Conservation (phyloP, 1,140 invertebrate genomes). For the Coptotermes formosanus region DNA sequence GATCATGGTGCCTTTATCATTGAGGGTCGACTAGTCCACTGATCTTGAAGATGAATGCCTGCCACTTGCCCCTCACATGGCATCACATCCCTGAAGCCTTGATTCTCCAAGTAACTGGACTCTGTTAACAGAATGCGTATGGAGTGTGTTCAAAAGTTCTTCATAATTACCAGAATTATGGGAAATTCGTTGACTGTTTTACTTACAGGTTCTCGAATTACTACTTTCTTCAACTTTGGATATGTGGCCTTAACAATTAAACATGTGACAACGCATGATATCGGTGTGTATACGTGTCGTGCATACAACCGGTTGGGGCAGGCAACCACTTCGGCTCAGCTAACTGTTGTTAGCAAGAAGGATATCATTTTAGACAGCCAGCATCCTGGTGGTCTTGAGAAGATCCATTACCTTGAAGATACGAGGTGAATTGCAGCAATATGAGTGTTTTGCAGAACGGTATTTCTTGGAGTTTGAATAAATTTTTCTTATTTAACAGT, state of each 20-base stretch:
- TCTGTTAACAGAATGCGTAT: no score
- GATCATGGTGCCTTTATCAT: no score
- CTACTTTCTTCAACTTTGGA: constrained; percentile 94
- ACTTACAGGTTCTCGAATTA: constrained; percentile 75
- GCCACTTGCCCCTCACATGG: no score
- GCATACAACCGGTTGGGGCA: constrained; percentile 87
- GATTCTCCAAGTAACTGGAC: no score
- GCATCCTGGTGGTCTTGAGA: constrained; percentile 82
- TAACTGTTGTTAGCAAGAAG: constrained; percentile 82
- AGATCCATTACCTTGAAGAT: constrained; percentile 87
- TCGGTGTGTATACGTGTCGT: constrained; percentile 86
- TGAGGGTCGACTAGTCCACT: no score
- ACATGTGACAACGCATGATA: constrained; percentile 85
- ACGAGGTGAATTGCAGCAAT: constrained; percentile 51
- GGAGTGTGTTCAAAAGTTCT: no score
- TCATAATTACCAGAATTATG: no score
- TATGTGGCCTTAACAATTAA: constrained; percentile 96
- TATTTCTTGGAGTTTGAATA: neutral
- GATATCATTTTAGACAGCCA: constrained; percentile 84
- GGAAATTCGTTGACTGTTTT: constrained; percentile 13
- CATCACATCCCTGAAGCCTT: no score
- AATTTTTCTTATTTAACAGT: neutral
- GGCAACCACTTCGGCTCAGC: constrained; percentile 82
- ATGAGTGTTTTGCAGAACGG: neutral
- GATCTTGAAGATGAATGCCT: no score